Base-by-base conservation (phyloP, 1,140 invertebrate genomes). In the Diabrotica undecimpunctata region DNA sequence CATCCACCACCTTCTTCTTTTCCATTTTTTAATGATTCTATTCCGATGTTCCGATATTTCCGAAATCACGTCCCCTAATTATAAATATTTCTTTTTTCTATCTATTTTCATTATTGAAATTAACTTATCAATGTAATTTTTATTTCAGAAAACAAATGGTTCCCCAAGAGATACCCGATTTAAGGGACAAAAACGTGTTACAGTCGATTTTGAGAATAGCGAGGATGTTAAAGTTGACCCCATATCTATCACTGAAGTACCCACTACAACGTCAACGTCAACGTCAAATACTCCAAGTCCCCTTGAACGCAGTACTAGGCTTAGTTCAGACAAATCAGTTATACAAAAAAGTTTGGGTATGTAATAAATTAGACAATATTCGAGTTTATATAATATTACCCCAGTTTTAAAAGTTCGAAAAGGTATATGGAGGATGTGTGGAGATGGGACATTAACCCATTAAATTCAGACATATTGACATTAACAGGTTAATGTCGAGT, bases 181-280 rank as follows among this genome's bases (percentile, higher is more conserved):
- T 54, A 74, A 66, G 56, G 73, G 71, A 0, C 68, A 69, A 58
- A 74, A 74, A 62, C 52, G 73, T n/a, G 73, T 73, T 8, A 65
- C 71, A 8, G 68, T 73, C 2, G 72, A 72, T 70, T 72, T 69
- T 64, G 41, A 46, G 6, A 8, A 46, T n/a, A 6, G 3, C n/a
- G n/a, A 46, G 41, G 41, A 46, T n/a, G 61, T 60, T 36, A 64
- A 68, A 7, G 54, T 25, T 35, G 7, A 25, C 25, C 25, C 25
- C 25, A 25, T 25, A 25, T 25, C 25, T 25, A 25, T 25, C 25
- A 25, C 25, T 25, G 25, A 1, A 25, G 1, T 25, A 25, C 25
- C 25, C 25, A 1, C 4, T 25, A 25, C 25, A 25, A 25, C 25
- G 4, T 25, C 25, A 25, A 25, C 25, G 4, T 25, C 25, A 25